phyloP scores from a whole-genome alignment of 2,797 vertebrate genomes.

The Clamator glandarius region DNA sequence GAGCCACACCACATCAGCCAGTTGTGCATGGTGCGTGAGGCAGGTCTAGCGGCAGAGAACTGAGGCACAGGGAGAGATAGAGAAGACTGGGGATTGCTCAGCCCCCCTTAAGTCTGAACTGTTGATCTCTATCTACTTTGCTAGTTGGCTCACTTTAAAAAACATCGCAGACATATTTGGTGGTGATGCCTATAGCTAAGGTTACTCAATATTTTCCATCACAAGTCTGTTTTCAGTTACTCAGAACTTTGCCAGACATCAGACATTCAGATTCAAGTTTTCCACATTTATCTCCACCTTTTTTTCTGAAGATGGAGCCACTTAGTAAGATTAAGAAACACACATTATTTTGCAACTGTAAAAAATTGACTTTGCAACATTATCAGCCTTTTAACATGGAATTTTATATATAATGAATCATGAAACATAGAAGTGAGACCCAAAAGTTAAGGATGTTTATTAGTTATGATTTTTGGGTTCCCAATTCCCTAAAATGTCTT shows the following conservation, averaged over 20 bases:
- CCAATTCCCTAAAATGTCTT: not conserved
- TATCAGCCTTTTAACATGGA: not conserved
- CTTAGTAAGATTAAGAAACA: slow-evolving; percentile 6
- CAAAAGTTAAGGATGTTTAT: not conserved
- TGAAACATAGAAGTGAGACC: not conserved
- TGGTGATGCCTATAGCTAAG: slow-evolving; percentile 40
- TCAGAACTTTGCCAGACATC: slow-evolving; percentile 38
- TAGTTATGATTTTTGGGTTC: not conserved
- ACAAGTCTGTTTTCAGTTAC: slow-evolving; percentile 59
- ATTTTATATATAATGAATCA: not conserved
- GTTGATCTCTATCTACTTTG: slow-evolving; percentile 34
- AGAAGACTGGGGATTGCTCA: not conserved
- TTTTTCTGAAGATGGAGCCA: not conserved
- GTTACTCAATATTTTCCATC: slow-evolving; percentile 60
- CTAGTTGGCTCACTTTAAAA: slow-evolving; percentile 15
- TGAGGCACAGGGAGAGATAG: not conserved
- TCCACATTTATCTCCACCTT: slow-evolving; percentile 27
- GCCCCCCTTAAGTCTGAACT: not conserved
- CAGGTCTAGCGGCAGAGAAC: not conserved
- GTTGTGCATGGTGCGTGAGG: not conserved
- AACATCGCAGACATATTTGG: not conserved
- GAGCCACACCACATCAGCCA: not conserved
- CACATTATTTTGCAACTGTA: not conserved
- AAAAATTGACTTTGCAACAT: not conserved
- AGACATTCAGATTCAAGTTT: slow-evolving; percentile 21